Conservation (phyloP, 2,888 invertebrate genomes). For the Meteorus colon region DNA sequence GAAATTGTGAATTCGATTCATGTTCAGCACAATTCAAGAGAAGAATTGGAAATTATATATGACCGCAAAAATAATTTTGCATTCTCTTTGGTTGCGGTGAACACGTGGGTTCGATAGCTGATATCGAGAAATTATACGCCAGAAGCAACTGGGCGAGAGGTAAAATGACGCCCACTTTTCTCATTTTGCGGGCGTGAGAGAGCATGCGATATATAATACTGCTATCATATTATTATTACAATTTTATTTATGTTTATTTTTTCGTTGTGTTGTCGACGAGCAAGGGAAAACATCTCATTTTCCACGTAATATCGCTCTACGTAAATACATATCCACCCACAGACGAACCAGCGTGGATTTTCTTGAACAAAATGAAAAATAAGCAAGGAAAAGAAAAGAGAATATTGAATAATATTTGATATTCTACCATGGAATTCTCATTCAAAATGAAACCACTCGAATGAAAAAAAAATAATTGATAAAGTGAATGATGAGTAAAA, state of each 20-base stretch:
- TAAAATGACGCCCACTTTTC: conserved; percentile 40
- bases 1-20: not conserved
- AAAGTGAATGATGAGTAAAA: not conserved
- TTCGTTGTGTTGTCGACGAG: not conserved
- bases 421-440: not conserved
- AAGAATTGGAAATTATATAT: not conserved
- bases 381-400: not conserved
- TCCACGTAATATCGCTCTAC: conserved; percentile 17
- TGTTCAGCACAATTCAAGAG: not conserved
- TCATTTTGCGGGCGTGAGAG: conserved; percentile 22
- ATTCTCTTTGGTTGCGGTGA: not conserved
- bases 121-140: conserved; percentile 41
- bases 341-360: not conserved
- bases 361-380: not conserved
- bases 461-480: not conserved
- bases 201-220: conserved; percentile 1
- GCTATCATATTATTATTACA: conserved; percentile 21
- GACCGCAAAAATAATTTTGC: not conserved
- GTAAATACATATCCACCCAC: conserved; percentile 5
- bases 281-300: conserved; percentile 28
- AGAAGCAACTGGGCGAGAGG: conserved; percentile 3
- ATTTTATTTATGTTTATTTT: not conserved
- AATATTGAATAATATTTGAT: conserved; percentile 4
- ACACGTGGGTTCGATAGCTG: conserved; percentile 40
- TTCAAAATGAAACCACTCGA: not conserved